Evolutionary conservation across 1,140 invertebrate species (phyloP), one percentile per base, ranked within the genome.

Genomic region (Trichomalopsis sarcophagae): DNA sequence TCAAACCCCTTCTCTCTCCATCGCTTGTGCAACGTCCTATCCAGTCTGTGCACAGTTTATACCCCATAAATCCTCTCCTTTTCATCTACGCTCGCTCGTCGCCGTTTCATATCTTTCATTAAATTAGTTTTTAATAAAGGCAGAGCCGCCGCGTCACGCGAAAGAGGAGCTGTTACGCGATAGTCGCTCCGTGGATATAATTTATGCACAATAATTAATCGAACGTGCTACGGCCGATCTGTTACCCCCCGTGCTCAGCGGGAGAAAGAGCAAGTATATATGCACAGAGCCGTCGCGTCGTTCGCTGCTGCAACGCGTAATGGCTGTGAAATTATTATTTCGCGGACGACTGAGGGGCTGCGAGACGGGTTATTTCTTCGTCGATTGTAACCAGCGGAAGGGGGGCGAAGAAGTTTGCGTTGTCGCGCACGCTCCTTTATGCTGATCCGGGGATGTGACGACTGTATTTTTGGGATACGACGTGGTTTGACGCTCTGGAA

Each of bases 61-160:
- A 85, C 50, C 62, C 80, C 47, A 82, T 85, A 85, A 85, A 85
- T 85, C 75, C 66, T 85, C 66, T 85, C 66, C 71, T 81, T 81
- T 81, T 68, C 83, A 84, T 80, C 77, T 84, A 71, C 47, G 77
- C 78, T 40, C 74, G 55, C 55, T 1, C 14, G 55, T 7, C 55
- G 17, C 55, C 55, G 3, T 77, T 79, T 77, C 79, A 77, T 85
- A 71, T 82, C 66, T 85, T 82, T 85, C 74, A 82, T 85, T 82
- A 71, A 82, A 85, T 85, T 85, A 85, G 75, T 85, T 85, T 82
- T 85, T 78, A 77, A 82, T 85, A 27, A 85, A 81, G 44, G 55
- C 73, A 40, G 73, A 44, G 55, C 66, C 81, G 33, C 33, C 33
- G 78, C 71, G 27, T 62, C 40, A 36, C 69, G 47, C 33, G 27